A percentile compares a stretch with the other conserved stretches of the same genome.
Evolutionary conservation across 2,113 vertebrate genomes (phyloP).

Genomic region (Sylvia atricapilla): DNA sequence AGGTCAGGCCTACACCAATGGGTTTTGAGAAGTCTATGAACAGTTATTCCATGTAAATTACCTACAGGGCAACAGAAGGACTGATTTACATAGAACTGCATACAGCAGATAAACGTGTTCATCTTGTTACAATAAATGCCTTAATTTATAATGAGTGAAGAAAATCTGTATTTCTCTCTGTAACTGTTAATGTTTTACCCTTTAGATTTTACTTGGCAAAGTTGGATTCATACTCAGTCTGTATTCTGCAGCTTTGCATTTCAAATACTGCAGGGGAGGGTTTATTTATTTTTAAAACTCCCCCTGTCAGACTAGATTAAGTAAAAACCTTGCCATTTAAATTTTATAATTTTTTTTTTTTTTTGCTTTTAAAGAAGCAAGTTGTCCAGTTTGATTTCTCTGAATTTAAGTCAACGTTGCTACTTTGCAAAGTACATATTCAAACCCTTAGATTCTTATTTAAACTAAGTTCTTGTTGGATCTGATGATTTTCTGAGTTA

Average conservation of each 20-base stretch:
- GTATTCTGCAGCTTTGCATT: neutral
- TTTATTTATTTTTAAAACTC: slow-evolving; percentile 43
- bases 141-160: neutral
- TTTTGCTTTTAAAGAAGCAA: slow-evolving; percentile 13
- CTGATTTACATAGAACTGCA: neutral
- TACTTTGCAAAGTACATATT: neutral
- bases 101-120: neutral
- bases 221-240: neutral
- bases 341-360: neutral
- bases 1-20: neutral
- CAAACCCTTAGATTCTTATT: neutral
- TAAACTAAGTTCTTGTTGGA: neutral
- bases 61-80: neutral
- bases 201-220: neutral
- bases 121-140: neutral
- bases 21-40: neutral
- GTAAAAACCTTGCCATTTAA: neutral
- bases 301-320: neutral
- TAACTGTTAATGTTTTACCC: neutral
- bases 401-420: neutral
- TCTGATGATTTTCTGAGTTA: neutral
- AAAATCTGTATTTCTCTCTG: neutral
- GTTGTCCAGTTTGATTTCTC: neutral
- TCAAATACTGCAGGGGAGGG: neutral
- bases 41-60: neutral